These are phyloP conservation scores for Archocentrus centrarchus DNA, from an alignment of 2,113 vertebrate genomes.

Conservation along the genomic window DNA sequence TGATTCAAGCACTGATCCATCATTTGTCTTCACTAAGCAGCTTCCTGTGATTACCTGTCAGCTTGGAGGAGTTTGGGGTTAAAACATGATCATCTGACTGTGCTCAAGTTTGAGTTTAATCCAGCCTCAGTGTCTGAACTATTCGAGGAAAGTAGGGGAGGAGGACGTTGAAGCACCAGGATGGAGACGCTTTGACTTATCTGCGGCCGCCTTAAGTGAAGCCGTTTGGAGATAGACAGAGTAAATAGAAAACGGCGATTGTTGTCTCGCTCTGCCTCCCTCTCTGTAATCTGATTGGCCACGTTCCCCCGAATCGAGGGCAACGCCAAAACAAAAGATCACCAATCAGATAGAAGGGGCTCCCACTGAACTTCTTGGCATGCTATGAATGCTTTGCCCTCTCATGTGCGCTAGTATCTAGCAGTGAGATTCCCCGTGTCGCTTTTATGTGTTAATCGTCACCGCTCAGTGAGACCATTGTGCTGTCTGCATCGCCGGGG, in stretches of 20 bases:
- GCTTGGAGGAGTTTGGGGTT: constrained; percentile 22
- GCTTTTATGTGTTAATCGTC: constrained; percentile 82
- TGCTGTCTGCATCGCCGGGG: constrained; percentile 71
- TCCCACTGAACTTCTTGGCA: constrained; percentile 74
- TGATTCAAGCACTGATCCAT: background rate
- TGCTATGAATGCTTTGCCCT: constrained; percentile 72
- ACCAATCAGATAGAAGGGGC: constrained; percentile 80
- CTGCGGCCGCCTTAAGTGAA: constrained; percentile 61
- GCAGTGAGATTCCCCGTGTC: constrained; percentile 74
- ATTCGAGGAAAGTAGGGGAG: background rate
- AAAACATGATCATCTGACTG: constrained; percentile 50
- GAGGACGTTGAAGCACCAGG: constrained; percentile 36
- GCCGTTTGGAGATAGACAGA: constrained; percentile 56
- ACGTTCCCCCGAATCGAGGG: constrained; percentile 69
- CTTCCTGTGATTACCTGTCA: constrained; percentile 51
- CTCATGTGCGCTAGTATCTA: constrained; percentile 77
- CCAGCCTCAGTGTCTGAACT: constrained; percentile 46
- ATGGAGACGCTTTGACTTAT: constrained; percentile 67
- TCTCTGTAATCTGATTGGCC: constrained; percentile 75
- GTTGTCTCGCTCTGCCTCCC: constrained; percentile 66
- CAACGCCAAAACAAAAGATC: constrained; percentile 77
- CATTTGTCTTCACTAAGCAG: constrained; percentile 32
- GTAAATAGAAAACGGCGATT: constrained; percentile 70
- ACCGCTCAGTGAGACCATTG: constrained; percentile 77
- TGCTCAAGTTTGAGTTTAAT: constrained; percentile 56